phyloP scores from a whole-genome alignment of 1,140 invertebrate genomes.

The Papilio dardanus region DNA sequence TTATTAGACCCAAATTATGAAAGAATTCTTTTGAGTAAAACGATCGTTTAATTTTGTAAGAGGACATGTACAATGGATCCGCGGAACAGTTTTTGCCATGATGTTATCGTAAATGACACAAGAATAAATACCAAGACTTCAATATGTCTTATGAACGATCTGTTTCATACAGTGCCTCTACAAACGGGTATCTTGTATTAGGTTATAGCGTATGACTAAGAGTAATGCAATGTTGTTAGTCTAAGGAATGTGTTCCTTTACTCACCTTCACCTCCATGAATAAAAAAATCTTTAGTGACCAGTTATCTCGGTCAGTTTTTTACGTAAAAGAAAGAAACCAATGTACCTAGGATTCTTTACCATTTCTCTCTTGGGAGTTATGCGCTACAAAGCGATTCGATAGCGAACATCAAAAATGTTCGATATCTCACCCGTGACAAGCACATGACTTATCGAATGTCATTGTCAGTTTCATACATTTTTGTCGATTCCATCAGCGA shows the following conservation, averaged over 20 bases:
- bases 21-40: too few species aligned
- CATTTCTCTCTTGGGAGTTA: too few species aligned
- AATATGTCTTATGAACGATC: not conserved
- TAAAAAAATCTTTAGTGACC: slow-evolving; percentile 14
- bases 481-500: too few species aligned
- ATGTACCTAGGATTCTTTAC: too few species aligned
- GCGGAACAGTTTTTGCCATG: not conserved
- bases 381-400: too few species aligned
- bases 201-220: slow-evolving; percentile 2
- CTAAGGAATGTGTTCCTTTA: not conserved
- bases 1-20: not conserved
- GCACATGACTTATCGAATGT: too few species aligned
- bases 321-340: not conserved
- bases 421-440: too few species aligned
- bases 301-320: not conserved
- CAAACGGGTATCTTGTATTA: not conserved
- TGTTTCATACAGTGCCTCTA: not conserved
- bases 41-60: not conserved
- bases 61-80: not conserved
- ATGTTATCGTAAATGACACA: not conserved
- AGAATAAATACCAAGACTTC: not conserved
- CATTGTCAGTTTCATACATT: too few species aligned
- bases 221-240: slow-evolving; percentile 10
- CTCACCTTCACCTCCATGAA: not conserved
- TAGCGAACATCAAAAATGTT: too few species aligned